A percentile compares a stretch with the other conserved stretches of the same genome.
Evolutionary conservation across 2,113 vertebrate genomes (phyloP).

Genomic region (Rhadina sibilatrix): DNA sequence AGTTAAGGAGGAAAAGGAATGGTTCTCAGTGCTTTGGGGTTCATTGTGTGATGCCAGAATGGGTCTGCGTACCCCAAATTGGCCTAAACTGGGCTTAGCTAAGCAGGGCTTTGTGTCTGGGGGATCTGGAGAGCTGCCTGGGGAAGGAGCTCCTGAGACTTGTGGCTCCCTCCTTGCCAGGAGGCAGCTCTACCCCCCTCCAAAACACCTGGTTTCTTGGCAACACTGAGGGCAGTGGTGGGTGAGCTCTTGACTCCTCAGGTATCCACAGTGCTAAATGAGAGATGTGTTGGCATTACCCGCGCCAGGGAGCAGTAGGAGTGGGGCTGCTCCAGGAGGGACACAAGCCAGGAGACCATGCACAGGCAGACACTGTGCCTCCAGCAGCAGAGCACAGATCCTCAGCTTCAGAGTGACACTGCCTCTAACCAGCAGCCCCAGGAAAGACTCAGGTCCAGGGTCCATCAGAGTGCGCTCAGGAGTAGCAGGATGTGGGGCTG

Average conservation of each 20-base stretch:
- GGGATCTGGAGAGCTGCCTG: not conserved
- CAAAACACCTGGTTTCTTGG: not conserved
- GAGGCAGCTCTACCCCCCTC: not conserved
- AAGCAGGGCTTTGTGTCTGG: not conserved
- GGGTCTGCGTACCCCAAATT: not conserved
- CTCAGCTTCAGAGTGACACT: not conserved
- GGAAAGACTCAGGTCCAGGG: not conserved
- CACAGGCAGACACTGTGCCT: not conserved
- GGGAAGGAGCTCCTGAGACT: not conserved
- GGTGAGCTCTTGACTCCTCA: not conserved
- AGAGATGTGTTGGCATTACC: not conserved
- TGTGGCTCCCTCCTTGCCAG: not conserved
- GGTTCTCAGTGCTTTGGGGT: not conserved
- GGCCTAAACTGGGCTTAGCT: not conserved
- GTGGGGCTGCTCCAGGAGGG: not conserved
- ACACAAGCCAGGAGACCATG: not conserved
- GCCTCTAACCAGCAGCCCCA: not conserved
- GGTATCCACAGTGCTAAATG: not conserved
- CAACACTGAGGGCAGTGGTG: not conserved
- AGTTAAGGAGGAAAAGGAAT: not conserved
- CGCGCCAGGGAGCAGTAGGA: not conserved
- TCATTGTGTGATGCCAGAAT: not conserved
- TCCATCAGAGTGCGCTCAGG: not conserved
- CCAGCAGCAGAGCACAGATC: not conserved
- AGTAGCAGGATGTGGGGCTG: not conserved